Evolutionary conservation across 2,113 vertebrate genomes (phyloP), one percentile per base, ranked within the genome.

Genomic region (Gymnogyps californianus): DNA sequence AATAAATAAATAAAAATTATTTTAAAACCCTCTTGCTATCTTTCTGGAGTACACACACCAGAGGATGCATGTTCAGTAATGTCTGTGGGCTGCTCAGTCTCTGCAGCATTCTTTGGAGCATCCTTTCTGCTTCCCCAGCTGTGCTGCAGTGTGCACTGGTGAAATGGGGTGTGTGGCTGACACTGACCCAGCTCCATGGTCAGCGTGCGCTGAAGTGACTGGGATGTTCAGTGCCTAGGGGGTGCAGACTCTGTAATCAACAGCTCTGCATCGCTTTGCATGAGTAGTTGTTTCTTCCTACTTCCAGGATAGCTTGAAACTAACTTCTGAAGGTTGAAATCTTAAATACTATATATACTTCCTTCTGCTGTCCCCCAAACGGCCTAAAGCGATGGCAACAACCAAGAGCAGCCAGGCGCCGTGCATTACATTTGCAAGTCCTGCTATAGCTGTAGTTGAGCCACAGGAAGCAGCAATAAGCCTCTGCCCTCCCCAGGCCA

Each of bases 141-240:
- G 55, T 19, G 59, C 57, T 55, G 57, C 55, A 16, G 61, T 8
- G 42, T 21, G 71, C 0, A 1, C 80, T 20, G 64, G 46, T 32
- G 51, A 7, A 2, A n/a, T 0, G 31, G 18, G 62, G 12, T 15
- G 31, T 4, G 55, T 51, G 42, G 36, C 51, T 57, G 52, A 0
- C 75, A 6, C 31, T 5, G 22, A 19, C 2, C 25, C 61, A 19
- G 89, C 74, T 42, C 75, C 28, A 5, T 2, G 5, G 34, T 28
- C 44, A 32, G 44, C 1, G 0, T 22, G 40, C 5, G 3, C 38
- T 36, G 47, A 16, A 6, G 26, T 4, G 28, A 6, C 44, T 28
- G 64, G 34, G 65, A 32, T 74, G 67, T 44, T 52, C 49, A 11
- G 22, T 29, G 49, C 70, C 46, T 40, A 4, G 16, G 4, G 19